Conservation (phyloP, 1,140 invertebrate species). For the Idris sp. region DNA sequence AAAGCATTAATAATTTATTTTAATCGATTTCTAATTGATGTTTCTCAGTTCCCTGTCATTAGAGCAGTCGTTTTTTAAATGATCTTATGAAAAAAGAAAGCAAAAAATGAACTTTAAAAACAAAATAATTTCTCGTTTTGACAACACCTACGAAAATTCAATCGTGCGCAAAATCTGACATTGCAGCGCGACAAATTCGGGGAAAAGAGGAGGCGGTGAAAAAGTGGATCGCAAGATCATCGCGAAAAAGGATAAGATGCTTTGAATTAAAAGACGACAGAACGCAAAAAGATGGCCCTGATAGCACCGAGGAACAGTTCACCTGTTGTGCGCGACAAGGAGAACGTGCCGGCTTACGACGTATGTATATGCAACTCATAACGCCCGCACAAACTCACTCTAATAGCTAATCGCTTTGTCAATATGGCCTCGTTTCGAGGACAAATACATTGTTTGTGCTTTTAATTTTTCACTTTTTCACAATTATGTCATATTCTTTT, state of each 20-base stretch:
- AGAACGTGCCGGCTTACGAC: slow-evolving; percentile 80
- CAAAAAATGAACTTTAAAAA: not conserved
- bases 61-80: not conserved
- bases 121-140: slow-evolving; percentile 5
- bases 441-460: slow-evolving; percentile 34
- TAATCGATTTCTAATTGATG: slow-evolving; percentile 19
- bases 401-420: slow-evolving; percentile 31
- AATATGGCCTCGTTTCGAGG: slow-evolving; percentile 47
- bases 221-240: slow-evolving; percentile 10
- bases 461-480: slow-evolving; percentile 9
- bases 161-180: slow-evolving; percentile 18
- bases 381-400: slow-evolving; percentile 25
- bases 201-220: slow-evolving; percentile 1
- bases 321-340: slow-evolving; percentile 80
- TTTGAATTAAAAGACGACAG: slow-evolving; percentile 51
- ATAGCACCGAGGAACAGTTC: slow-evolving; percentile 79
- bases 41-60: not conserved
- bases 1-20: slow-evolving; percentile 16
- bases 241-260: slow-evolving; percentile 25
- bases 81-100: slow-evolving; percentile 1
- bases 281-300: slow-evolving; percentile 72
- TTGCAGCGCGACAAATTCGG: slow-evolving; percentile 11
- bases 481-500: slow-evolving; percentile 23
- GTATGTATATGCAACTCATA: slow-evolving; percentile 72
- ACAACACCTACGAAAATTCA: slow-evolving; percentile 7